These are phyloP conservation scores for Melanerpes aurifrons DNA, from an alignment of 2,113 vertebrate species.

Conservation along the genomic window DNA sequence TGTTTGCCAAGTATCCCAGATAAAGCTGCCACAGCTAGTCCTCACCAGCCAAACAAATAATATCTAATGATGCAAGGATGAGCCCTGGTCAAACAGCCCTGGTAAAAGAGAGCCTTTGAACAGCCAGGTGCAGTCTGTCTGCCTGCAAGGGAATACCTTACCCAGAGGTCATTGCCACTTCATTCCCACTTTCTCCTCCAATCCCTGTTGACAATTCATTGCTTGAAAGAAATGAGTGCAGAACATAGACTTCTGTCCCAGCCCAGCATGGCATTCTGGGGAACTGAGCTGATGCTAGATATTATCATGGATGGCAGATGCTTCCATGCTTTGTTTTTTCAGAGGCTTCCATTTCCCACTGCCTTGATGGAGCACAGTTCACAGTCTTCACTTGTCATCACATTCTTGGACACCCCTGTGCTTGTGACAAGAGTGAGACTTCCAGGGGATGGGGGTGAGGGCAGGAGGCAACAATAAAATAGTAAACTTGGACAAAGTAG, in stretches of 20 bases:
- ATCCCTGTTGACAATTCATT: not conserved
- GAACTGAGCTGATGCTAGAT: not conserved
- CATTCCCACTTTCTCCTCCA: not conserved
- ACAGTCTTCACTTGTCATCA: not conserved
- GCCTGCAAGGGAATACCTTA: not conserved
- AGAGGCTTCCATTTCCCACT: not conserved
- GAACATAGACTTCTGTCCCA: not conserved
- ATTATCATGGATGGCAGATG: not conserved
- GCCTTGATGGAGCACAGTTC: not conserved
- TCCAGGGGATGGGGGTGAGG: not conserved
- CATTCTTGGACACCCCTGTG: not conserved
- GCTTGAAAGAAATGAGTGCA: not conserved
- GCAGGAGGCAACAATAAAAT: not conserved
- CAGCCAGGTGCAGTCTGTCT: not conserved
- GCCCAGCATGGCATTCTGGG: not conserved
- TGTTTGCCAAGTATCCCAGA: not conserved
- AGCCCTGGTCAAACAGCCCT: not conserved
- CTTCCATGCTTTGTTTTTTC: accelerated
- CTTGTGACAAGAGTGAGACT: not conserved
- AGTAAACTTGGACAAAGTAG: conserved; percentile 5
- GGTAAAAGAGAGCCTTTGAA: not conserved
- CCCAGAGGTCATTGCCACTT: not conserved
- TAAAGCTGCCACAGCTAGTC: not conserved
- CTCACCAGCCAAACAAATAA: not conserved
- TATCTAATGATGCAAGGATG: not conserved